Base-by-base conservation (phyloP, 2,888 invertebrate genomes). In the Scrobipalpa atriplicella region DNA sequence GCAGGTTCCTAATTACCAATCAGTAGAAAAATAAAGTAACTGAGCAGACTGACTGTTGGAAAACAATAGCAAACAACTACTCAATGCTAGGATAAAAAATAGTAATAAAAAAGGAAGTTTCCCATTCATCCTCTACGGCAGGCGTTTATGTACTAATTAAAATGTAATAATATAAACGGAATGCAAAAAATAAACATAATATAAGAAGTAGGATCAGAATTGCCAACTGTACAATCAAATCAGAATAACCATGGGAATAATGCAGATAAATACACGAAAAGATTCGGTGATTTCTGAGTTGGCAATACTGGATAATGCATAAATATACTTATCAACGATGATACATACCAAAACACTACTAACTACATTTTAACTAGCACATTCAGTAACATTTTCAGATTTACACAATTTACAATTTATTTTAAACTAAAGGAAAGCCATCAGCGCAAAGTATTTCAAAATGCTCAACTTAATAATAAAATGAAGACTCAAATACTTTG, bases 311-410 rank as follows among this genome's bases (percentile, higher is more conserved):
- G 5, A 79, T 74, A 74, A 82, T 75, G 78, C 78, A 81, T 79
- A 82, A 51, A 85, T 81, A 81, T 69, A 77, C 72, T 72, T 71
- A 74, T 66, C 69, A 71, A 67, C 74, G 70, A 77, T 29, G 66
- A 75, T 65, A 74, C 68, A 73, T 61, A 68, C 69, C 38, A 75
- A 70, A 78, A 74, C 75, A 80, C 83, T 83, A 86, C 75, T 71
- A 69, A 78, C 86, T 86, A 89, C 88, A 88, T 86, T 89, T 88
- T 83, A 87, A 89, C 86, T 87, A 87, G 87, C 87, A 89, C 87
- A 88, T 86, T 85, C 82, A 78, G 87, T 88, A 88, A 87, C 80
- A 89, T 87, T 89, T 89, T 88, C 88, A 89, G 88, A 89, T 89
- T 84, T 79, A 36, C 56, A 56, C 29, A n/a, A 29, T 56, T 56